phyloP scores from a whole-genome alignment of 2,888 invertebrate species.

The Temnothorax ravouxi region DNA sequence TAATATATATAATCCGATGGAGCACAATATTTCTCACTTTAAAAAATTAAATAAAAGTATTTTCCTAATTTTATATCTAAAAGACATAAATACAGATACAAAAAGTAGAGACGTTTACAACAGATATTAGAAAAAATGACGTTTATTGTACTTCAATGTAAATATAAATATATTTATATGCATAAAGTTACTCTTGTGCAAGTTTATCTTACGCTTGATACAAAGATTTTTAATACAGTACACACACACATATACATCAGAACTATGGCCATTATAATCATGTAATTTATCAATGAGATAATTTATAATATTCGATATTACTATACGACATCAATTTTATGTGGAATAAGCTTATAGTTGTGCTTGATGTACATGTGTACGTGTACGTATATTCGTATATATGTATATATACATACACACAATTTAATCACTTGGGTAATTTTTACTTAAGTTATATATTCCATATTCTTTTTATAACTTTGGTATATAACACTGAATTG shows the following conservation, averaged over 20 bases:
- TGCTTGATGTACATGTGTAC: background rate
- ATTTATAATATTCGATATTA: background rate
- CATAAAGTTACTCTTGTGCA: slow-evolving; percentile 41
- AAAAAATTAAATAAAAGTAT: background rate
- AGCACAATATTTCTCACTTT: background rate
- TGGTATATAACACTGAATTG: slow-evolving; percentile 32
- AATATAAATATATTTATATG: slow-evolving; percentile 72
- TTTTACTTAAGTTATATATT: slow-evolving; percentile 18
- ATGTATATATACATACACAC: background rate
- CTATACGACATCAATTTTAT: slow-evolving; percentile 4
- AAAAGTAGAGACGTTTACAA: background rate
- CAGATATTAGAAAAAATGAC: slow-evolving; percentile 1
- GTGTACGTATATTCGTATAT: background rate
- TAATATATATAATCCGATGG: background rate
- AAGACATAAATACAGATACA: background rate
- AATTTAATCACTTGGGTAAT: background rate
- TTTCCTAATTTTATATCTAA: slow-evolving; percentile 13
- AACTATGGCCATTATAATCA: slow-evolving; percentile 9
- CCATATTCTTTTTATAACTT: slow-evolving; percentile 24
- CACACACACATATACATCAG: slow-evolving; percentile 3
- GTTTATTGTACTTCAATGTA: slow-evolving; percentile 65
- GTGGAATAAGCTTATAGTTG: background rate
- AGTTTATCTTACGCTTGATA: slow-evolving; percentile 1
- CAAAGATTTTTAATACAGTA: slow-evolving; percentile 17
- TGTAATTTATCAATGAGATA: background rate